These are phyloP conservation scores for Ariopsis seemanni DNA, from an alignment of 2,113 vertebrate species.

Conservation along the genomic window DNA sequence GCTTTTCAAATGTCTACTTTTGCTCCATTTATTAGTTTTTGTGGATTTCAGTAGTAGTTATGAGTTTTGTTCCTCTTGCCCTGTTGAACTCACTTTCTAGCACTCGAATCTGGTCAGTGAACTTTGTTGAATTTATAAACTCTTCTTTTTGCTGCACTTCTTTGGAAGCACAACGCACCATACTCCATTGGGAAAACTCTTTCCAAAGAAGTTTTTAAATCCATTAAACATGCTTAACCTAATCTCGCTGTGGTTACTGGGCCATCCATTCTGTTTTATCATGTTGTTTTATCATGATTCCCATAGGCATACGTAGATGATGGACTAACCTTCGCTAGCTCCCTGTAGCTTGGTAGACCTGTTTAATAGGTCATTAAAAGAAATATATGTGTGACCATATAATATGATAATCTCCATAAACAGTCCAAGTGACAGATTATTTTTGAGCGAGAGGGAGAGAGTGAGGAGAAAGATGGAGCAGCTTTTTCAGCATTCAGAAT, in stretches of 20 bases:
- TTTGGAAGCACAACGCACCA: neutral
- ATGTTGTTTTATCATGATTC: neutral
- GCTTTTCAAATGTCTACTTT: too few species aligned
- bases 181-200: neutral
- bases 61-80: neutral
- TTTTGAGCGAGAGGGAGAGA: neutral
- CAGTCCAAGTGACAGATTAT: neutral
- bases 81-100: neutral
- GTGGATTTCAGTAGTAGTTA: neutral
- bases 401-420: neutral
- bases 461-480: neutral
- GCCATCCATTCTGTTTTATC: neutral
- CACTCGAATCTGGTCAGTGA: neutral
- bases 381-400: neutral
- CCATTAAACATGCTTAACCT: neutral
- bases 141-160: neutral
- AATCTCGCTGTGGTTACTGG: neutral
- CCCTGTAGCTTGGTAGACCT: neutral
- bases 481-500: neutral
- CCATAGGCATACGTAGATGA: neutral
- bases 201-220: neutral
- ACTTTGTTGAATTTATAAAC: neutral
- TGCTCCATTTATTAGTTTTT: neutral
- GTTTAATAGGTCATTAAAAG: neutral
- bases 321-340: neutral